phyloP scores from a whole-genome alignment of 2,113 vertebrate species.

The Mustela nigripes region DNA sequence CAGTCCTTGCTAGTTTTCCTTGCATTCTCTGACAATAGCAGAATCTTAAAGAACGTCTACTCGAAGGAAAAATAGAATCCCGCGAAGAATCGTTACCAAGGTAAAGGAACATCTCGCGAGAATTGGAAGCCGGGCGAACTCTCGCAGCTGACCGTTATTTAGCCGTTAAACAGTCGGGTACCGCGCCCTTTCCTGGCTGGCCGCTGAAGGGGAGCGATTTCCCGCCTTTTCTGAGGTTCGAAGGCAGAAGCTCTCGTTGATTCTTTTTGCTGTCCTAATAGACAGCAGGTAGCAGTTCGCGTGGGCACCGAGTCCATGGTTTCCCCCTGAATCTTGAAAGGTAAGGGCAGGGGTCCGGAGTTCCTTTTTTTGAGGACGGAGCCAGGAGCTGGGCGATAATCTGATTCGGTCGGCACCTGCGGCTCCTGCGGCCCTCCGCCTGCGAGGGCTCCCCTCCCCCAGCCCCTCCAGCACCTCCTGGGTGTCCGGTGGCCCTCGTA shows the following conservation, averaged over 20 bases:
- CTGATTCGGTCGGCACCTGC: neutral
- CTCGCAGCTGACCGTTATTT: neutral
- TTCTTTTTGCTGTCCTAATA: neutral
- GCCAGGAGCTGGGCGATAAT: neutral
- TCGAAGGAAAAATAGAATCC: neutral
- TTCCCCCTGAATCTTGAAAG: neutral
- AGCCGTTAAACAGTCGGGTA: neutral
- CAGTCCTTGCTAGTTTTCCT: fast-evolving
- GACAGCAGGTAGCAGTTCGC: neutral
- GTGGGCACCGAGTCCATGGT: neutral
- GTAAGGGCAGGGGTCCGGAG: neutral
- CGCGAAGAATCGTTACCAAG: fast-evolving
- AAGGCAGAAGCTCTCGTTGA: neutral
- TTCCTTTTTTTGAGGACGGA: neutral
- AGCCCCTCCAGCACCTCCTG: fast-evolving
- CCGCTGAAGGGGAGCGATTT: fast-evolving
- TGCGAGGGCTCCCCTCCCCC: neutral
- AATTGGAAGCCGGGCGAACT: fast-evolving
- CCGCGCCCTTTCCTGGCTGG: fast-evolving
- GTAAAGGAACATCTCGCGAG: slow-evolving; percentile 59
- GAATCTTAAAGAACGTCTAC: neutral
- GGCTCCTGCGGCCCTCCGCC: fast-evolving
- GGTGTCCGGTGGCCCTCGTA: fast-evolving
- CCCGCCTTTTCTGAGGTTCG: neutral
- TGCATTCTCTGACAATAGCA: neutral